These are phyloP conservation scores for Miltochrista miniata DNA, from an alignment of 2,888 invertebrate genomes.

Conservation along the genomic window DNA sequence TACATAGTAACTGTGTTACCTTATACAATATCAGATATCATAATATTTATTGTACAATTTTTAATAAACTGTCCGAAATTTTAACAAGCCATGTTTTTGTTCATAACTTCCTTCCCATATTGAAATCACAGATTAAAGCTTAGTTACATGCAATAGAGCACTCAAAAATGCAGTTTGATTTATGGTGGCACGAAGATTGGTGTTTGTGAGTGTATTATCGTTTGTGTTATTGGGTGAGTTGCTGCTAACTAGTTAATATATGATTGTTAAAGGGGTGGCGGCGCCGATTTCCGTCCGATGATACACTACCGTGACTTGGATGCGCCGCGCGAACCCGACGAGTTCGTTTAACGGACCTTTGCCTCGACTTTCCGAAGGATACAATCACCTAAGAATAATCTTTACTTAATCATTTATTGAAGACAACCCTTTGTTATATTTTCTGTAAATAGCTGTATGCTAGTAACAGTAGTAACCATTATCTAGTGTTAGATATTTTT, in stretches of 20 bases:
- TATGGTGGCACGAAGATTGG: constrained; percentile 20
- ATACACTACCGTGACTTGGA: constrained; percentile 97
- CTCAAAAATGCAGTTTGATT: constrained; percentile 19
- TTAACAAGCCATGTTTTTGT: constrained; percentile 41
- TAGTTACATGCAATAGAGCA: neutral
- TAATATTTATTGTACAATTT: constrained; percentile 34
- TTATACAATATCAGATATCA: constrained; percentile 19
- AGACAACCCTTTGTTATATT: constrained; percentile 12
- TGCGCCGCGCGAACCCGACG: constrained; percentile 95
- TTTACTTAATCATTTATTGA: constrained; percentile 23
- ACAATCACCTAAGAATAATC: constrained; percentile 18
- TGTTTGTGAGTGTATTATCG: constrained; percentile 38
- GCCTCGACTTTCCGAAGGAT: constrained; percentile 48
- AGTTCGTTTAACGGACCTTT: constrained; percentile 86
- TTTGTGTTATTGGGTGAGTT: constrained; percentile 38
- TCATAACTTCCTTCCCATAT: constrained; percentile 27
- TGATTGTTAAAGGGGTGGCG: constrained; percentile 88
- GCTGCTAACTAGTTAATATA: constrained; percentile 45
- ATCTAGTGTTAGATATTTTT: constrained; percentile 9
- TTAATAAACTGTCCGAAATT: constrained; percentile 55
- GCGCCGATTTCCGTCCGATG: constrained; percentile 92
- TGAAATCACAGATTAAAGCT: neutral
- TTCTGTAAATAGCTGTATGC: constrained; percentile 23
- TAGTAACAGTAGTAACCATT: constrained; percentile 8
- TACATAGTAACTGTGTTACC: constrained; percentile 12